Evolutionary conservation across 2,113 vertebrate genomes (phyloP).

Genomic region (Lasiurus cinereus): DNA sequence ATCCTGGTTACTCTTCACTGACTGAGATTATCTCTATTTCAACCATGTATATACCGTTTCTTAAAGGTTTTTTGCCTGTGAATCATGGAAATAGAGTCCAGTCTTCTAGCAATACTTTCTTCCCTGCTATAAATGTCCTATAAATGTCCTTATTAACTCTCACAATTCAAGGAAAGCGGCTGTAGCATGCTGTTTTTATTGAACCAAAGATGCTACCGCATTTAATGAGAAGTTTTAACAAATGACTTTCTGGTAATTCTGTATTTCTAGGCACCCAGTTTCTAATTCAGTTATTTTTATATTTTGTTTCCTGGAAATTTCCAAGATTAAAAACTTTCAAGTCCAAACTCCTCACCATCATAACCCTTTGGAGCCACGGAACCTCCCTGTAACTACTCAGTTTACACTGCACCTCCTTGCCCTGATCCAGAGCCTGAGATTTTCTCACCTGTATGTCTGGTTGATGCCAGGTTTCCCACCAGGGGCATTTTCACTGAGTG

Average conservation of each 20-base stretch:
- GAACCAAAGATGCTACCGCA: not conserved
- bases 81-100: not conserved
- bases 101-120: not conserved
- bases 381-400: not conserved
- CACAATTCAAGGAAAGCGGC: not conserved
- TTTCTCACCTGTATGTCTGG: slow-evolving; percentile 84
- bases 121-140: not conserved
- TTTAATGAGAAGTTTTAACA: not conserved
- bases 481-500: slow-evolving; percentile 70
- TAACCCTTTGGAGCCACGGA: not conserved
- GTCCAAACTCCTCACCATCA: not conserved
- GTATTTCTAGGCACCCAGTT: not conserved
- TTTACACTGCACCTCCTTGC: not conserved
- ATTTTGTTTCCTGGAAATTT: slow-evolving; percentile 25
- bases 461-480: slow-evolving; percentile 57
- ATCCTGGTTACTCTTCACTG: not conserved
- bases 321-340: slow-evolving; percentile 47
- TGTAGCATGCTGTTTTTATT: not conserved
- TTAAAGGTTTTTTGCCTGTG: not conserved
- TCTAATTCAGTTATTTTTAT: slow-evolving; percentile 28
- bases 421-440: not conserved
- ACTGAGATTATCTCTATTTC: not conserved
- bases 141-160: not conserved
- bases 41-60: not conserved
- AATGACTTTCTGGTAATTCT: not conserved